Percentiles rank a stretch among this genome's conserved stretches.
These are phyloP conservation scores for Lasiurus cinereus DNA, from an alignment of 2,113 vertebrate species.

Conservation along the genomic window DNA sequence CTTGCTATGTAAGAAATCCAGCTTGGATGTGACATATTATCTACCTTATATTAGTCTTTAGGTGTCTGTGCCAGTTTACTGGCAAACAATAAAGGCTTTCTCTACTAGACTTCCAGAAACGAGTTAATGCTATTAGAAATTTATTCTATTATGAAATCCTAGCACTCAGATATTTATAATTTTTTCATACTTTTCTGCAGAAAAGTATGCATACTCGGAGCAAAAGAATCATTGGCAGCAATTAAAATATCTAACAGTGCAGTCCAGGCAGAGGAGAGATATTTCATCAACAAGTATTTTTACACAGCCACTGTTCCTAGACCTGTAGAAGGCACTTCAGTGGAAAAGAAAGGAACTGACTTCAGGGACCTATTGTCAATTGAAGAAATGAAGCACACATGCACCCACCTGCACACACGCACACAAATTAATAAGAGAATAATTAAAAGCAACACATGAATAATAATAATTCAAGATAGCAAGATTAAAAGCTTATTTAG, in stretches of 20 bases:
- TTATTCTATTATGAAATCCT: slow-evolving; percentile 26
- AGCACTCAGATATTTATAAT: not conserved
- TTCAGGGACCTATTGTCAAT: not conserved
- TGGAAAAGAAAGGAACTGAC: slow-evolving; percentile 19
- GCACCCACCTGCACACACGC: not conserved
- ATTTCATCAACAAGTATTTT: slow-evolving; percentile 14
- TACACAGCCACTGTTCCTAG: not conserved
- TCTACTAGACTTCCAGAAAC: slow-evolving; percentile 12
- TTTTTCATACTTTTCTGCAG: slow-evolving; percentile 32
- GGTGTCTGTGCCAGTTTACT: not conserved
- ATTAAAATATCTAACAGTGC: slow-evolving; percentile 14
- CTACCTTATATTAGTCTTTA: not conserved
- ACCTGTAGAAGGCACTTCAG: not conserved
- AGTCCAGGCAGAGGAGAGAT: not conserved
- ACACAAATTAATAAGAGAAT: slow-evolving; percentile 56
- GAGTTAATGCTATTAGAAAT: slow-evolving; percentile 5
- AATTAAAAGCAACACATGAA: slow-evolving; percentile 77
- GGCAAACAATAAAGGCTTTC: not conserved
- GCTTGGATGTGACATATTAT: too few species aligned
- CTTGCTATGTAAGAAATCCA: not conserved
- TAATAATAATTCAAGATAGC: slow-evolving; percentile 77
- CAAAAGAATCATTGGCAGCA: not conserved
- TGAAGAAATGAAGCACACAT: not conserved
- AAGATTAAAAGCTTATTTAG: slow-evolving; percentile 80
- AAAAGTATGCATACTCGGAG: not conserved